A percentile compares a stretch with the other conserved stretches of the same genome.
Evolutionary conservation across 2,888 invertebrate species (phyloP).

Genomic region (Chaetogeoica ovagalla): DNA sequence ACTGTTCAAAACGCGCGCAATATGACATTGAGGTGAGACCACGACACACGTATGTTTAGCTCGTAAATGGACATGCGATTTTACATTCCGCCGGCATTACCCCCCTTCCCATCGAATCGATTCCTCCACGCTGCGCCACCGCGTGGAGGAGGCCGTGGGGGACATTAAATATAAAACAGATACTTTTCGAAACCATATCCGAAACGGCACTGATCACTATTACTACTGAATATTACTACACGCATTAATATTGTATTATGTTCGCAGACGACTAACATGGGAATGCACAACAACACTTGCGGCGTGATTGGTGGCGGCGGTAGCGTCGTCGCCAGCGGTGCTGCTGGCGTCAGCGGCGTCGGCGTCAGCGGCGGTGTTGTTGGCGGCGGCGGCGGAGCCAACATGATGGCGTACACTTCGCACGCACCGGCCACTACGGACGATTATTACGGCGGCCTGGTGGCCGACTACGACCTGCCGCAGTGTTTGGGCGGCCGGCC

Average conservation of each 20-base stretch:
- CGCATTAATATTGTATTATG: background rate
- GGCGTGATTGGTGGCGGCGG: background rate
- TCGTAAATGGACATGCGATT: too few species aligned
- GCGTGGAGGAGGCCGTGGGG: too few species aligned
- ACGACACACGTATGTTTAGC: too few species aligned
- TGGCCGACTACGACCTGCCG: constrained; percentile 46
- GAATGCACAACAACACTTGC: constrained; percentile 50
- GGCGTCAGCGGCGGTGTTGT: background rate
- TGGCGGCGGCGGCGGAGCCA: background rate
- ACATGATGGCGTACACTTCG: constrained; percentile 37
- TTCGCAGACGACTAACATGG: constrained; percentile 48
- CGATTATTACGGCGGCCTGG: constrained; percentile 32
- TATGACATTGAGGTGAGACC: too few species aligned
- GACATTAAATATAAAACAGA: too few species aligned
- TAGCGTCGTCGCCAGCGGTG: background rate
- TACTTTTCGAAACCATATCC: too few species aligned
- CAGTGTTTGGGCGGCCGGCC: constrained; percentile 40
- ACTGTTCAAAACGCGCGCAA: too few species aligned
- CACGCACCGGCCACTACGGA: constrained; percentile 16
- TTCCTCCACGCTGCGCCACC: too few species aligned
- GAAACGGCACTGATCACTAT: too few species aligned
- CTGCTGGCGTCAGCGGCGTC: background rate
- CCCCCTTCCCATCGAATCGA: too few species aligned
- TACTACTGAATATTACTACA: too few species aligned
- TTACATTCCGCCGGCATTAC: too few species aligned